Evolutionary conservation across 2,888 invertebrate genomes (phyloP).

Genomic region (Tinea pellionella): DNA sequence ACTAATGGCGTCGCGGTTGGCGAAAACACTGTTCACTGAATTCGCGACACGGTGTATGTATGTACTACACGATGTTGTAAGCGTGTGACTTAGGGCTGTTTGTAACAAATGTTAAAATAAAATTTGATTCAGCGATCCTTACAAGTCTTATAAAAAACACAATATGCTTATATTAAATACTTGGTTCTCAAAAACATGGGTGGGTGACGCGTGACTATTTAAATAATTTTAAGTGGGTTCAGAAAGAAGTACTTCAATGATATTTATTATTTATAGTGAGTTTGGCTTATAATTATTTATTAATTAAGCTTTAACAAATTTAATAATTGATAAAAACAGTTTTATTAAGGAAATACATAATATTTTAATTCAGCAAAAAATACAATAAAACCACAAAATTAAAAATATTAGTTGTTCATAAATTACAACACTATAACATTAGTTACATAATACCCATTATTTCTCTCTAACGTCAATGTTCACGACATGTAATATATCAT

Average conservation of each 20-base stretch:
- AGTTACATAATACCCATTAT: constrained; percentile 34
- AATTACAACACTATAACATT: background rate
- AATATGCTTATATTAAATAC: too few relatives aligned
- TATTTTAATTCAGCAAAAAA: background rate
- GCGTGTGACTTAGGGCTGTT: background rate
- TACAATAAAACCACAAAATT: too few relatives aligned
- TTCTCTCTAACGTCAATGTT: constrained; percentile 56
- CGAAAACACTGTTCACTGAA: constrained; percentile 21
- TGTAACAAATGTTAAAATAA: background rate
- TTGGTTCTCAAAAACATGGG: too few relatives aligned
- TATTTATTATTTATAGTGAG: too few relatives aligned
- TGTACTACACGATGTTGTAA: background rate
- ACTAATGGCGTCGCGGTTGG: constrained; percentile 36
- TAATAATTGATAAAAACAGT: too few relatives aligned
- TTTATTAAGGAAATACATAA: background rate
- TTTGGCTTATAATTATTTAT: too few relatives aligned
- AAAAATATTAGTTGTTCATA: background rate
- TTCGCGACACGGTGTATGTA: constrained; percentile 11
- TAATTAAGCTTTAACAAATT: too few relatives aligned
- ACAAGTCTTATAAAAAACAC: background rate
- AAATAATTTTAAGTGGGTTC: too few relatives aligned
- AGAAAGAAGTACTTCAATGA: too few relatives aligned
- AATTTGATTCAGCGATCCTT: background rate
- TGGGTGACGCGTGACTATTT: too few relatives aligned
- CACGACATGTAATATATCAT: constrained; percentile 63